Evolutionary conservation across 1,140 invertebrate genomes (phyloP), one percentile per base, ranked within the genome.

Genomic region (Phymorhynchus buccinoides): DNA sequence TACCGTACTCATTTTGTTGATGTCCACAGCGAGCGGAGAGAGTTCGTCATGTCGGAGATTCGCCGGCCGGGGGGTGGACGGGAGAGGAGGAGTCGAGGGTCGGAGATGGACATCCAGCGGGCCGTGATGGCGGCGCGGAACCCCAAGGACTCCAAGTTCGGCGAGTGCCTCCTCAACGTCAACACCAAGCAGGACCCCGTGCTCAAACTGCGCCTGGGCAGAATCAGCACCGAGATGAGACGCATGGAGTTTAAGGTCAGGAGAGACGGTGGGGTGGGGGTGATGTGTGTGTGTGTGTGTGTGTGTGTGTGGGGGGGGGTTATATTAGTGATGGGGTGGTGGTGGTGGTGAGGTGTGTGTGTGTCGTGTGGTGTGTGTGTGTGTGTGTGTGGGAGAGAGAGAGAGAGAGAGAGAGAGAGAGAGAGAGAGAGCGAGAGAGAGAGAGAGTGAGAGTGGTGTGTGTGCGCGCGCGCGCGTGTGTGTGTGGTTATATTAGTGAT

Each of bases 121-220:
- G 90, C 90, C 6, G 86, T 91, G 81, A 81, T 87, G 9, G 81
- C 86, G 14, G 90, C 90, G 1, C 83, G 88, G 35, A 88, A 88
- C 48, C 89, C 89, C 27, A 88, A 90, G 48, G 77, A 89, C 16
- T 90, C 89, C 37, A 89, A 88, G 83, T 88, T 89, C 66, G 91
- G 89, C 4, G 87, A 88, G 79, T 89, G 88, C 32, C 81, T 91
- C 4, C 80, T 90, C 0, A 88, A 88, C 81, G 88, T 87, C 1
- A 88, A 90, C 82, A 88, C 89, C 27, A 90, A 90, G 75, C 75
- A 86, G 32, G 90, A 91, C 80, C 88, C 88, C 18, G 3, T 85
- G 1, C 86, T 91, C 35, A 80, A 83, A 0, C 84, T 87, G n/a
- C 82, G 88, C 35, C 77, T 90, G 1, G 83, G 48, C 12, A 87